phyloP scores from a whole-genome alignment of 2,113 vertebrate genomes.

The Myotis brandtii region DNA sequence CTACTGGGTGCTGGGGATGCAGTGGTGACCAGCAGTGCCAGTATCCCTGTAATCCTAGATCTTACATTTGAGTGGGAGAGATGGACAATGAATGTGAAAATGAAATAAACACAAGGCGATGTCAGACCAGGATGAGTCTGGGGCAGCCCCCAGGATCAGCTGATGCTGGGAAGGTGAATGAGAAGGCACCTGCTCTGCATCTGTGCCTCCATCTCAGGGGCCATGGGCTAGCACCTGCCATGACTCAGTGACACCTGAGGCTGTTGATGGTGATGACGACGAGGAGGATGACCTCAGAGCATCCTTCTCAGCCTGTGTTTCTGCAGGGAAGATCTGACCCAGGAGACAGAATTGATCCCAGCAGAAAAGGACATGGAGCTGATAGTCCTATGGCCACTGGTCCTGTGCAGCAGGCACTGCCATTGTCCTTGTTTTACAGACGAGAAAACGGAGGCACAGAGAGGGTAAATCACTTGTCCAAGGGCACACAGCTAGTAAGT shows the following conservation, averaged over 20 bases:
- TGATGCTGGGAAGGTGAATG: not conserved
- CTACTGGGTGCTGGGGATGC: not conserved
- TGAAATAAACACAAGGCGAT: not conserved
- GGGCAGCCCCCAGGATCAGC: not conserved
- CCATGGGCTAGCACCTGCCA: fast-evolving
- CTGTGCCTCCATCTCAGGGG: not conserved
- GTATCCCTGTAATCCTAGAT: not conserved
- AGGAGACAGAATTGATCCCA: not conserved
- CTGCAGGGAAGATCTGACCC: not conserved
- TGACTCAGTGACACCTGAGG: not conserved
- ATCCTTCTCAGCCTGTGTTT: not conserved
- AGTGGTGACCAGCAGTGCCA: not conserved
- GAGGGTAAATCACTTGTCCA: too few relatives aligned
- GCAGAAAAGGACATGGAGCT: not conserved
- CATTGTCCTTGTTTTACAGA: not conserved
- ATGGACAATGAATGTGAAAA: not conserved
- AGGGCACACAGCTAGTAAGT: not conserved
- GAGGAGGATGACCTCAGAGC: too few relatives aligned
- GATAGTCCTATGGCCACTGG: not conserved
- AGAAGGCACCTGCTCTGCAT: fast-evolving
- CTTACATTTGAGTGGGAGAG: not conserved
- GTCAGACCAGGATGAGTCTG: not conserved
- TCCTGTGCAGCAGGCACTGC: not conserved
- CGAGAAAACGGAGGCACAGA: not conserved
- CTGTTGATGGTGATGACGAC: not conserved